Percentiles rank a stretch among this genome's conserved stretches.
These are phyloP conservation scores for Aphis gossypii DNA, from an alignment of 1,140 invertebrate genomes.

Conservation along the genomic window DNA sequence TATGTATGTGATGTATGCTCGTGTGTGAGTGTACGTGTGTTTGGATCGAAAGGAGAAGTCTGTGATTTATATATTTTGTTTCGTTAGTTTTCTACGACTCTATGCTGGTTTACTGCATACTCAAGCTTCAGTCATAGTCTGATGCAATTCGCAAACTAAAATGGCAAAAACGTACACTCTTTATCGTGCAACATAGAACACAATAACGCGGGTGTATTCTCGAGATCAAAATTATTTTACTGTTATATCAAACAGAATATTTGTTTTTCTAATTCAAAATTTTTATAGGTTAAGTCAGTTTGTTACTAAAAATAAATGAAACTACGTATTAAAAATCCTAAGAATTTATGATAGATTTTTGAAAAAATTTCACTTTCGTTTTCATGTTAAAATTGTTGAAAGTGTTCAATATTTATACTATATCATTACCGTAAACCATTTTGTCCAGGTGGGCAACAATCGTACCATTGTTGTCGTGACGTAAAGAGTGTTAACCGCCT, in stretches of 20 bases:
- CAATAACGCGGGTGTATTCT: neutral
- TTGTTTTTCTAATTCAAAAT: neutral
- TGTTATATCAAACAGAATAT: neutral
- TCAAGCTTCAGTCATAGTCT: neutral
- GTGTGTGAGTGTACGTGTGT: neutral
- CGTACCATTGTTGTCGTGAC: neutral
- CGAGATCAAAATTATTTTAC: neutral
- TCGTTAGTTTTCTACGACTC: neutral
- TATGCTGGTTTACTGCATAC: neutral
- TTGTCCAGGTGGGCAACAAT: neutral
- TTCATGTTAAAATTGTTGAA: neutral
- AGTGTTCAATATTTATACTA: no score
- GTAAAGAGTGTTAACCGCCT: neutral
- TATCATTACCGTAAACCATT: neutral
- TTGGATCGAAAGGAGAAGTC: neutral
- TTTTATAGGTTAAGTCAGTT: neutral
- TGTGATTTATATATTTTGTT: slow-evolving; percentile 9
- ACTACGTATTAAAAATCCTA: neutral
- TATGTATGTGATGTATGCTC: neutral
- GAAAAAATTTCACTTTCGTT: neutral
- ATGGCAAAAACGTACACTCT: neutral
- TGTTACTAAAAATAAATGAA: neutral
- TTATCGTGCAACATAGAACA: neutral
- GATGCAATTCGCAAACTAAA: neutral
- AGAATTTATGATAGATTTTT: neutral